Evolutionary conservation across 2,113 vertebrate species (phyloP).

Genomic region (Mus pahari): DNA sequence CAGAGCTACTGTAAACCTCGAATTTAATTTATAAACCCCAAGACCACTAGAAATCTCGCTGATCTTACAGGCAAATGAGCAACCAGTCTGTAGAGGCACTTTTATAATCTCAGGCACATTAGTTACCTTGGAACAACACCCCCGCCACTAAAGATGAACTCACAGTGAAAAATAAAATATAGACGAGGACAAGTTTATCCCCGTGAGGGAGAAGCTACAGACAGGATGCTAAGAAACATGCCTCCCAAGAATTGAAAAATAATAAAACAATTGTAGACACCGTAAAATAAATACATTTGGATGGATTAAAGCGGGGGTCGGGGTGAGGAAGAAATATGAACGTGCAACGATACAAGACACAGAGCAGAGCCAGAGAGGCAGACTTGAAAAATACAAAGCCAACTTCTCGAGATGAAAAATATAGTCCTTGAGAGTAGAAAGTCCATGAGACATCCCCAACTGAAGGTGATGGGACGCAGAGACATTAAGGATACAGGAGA

Average conservation of each 20-base stretch:
- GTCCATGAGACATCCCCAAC: neutral
- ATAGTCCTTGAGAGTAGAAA: neutral
- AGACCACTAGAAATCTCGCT: neutral
- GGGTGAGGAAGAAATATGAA: neutral
- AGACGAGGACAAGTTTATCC: conserved; percentile 22
- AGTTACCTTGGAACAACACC: conserved; percentile 1
- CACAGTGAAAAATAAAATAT: conserved; percentile 8
- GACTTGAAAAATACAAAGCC: conserved; percentile 24
- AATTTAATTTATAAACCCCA: neutral
- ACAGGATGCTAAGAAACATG: neutral
- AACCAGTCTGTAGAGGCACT: conserved; percentile 4
- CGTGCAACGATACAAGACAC: neutral
- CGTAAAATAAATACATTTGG: conserved; percentile 51
- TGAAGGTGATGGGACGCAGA: neutral
- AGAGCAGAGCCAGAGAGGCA: neutral
- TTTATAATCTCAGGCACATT: conserved; percentile 44
- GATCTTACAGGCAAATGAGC: conserved; percentile 5
- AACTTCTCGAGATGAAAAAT: conserved; percentile 51
- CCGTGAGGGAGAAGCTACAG: neutral
- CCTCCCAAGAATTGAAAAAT: conserved; percentile 37
- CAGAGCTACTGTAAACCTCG: neutral
- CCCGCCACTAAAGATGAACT: conserved; percentile 26
- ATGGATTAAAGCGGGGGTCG: conserved; percentile 34
- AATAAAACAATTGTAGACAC: conserved; percentile 46
- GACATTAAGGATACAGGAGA: conserved; percentile 5